Base-by-base conservation (phyloP, 1,140 invertebrate species). In the Olivierus martensii region DNA sequence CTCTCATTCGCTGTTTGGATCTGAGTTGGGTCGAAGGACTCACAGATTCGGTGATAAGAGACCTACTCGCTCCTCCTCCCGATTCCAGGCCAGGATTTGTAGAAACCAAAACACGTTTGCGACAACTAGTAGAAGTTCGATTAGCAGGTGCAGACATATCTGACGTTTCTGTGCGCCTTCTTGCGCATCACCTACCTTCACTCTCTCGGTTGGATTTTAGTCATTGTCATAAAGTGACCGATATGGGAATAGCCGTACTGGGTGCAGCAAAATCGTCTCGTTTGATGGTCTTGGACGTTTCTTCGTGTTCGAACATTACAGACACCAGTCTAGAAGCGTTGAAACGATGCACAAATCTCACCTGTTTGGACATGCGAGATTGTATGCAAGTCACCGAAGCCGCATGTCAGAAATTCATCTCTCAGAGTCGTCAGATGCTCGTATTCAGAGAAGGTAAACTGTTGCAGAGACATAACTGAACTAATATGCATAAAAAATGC, bases 111-210 rank as follows among this genome's bases (percentile, higher is more conserved):
- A 85, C 84, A 1, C 76, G 89, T 0, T 74, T 95, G 3, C 76
- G 83, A 7, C 78, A 84, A 55, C 70, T 94, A 12, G 78, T 78
- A 49, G 78, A 76, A 44, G 70, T 96, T 14, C 77, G 78, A 37
- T 68, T 94, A 3, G 81, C 84, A 36, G 89, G 89, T 22, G 89
- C 87, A 3, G 86, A 92, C 58, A 80, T 95, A 38, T 85, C 87
- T 0, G 90, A 95, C 51, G 79, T 87, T 15, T 81, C 88, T 0
- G 74, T 94, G 60, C 75, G 84, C 14, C 79, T 86, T 50, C 78
- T 90, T 3, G 78, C 79, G 0, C 81, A 88, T 67, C 81, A 87
- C 61, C 62, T 91, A 45, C 79, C 81, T 0, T 73, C 77, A 59
- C 66, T 94, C 41, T 73, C 77, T 19, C 76, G 77, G 43, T 68